These are phyloP conservation scores for Catharus minimus DNA, from an alignment of 2,113 vertebrate genomes.

Conservation along the genomic window DNA sequence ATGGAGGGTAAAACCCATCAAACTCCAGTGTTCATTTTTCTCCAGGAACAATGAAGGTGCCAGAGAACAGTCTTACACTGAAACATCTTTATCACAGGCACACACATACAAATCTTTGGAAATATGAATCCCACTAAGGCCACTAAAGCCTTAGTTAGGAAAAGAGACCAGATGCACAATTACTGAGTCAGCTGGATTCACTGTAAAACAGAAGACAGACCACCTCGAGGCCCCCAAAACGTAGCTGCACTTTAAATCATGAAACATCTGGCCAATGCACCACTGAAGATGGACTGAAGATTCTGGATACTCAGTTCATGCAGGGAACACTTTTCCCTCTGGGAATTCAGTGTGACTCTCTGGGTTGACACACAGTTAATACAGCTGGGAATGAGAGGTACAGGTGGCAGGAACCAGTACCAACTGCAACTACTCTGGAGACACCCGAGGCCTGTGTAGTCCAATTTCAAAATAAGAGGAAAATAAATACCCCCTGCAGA, in stretches of 20 bases:
- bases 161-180: not conserved
- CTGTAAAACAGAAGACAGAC: not conserved
- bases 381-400: not conserved
- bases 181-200: not conserved
- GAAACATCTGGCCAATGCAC: not conserved
- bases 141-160: not conserved
- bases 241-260: not conserved
- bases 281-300: not conserved
- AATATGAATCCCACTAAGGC: not conserved
- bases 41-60: not conserved
- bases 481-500: not conserved
- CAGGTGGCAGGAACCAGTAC: not conserved
- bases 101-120: not conserved
- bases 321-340: not conserved
- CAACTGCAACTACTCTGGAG: not conserved
- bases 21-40: not conserved
- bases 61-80: not conserved
- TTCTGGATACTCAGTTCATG: not conserved
- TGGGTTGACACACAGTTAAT: not conserved
- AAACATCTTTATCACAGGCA: not conserved
- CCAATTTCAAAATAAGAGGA: not conserved
- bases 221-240: not conserved
- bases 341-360: accelerated
- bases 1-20: not conserved
- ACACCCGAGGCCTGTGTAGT: not conserved